phyloP scores from a whole-genome alignment of 35 echinoderm and acorn worm species.

The Anneissia japonica region DNA sequence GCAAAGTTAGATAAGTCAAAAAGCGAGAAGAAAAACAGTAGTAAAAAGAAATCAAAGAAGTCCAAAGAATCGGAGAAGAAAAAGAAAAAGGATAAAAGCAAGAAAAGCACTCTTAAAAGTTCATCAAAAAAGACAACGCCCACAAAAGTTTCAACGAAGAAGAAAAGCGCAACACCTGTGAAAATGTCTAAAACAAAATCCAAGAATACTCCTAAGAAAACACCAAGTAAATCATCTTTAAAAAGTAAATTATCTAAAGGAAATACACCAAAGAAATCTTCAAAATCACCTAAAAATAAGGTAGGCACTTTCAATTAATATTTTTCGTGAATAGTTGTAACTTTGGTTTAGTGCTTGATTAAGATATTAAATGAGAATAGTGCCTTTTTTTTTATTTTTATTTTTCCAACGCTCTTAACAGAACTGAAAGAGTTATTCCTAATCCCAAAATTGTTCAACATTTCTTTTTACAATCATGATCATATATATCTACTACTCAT shows the following conservation, averaged over 20 bases:
- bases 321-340: too few species aligned
- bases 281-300: neutral
- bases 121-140: slow-evolving; percentile 8
- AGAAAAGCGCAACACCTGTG: slow-evolving; percentile 14
- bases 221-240: slow-evolving; percentile 2
- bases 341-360: too few species aligned
- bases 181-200: slow-evolving; percentile 7
- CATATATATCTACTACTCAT: too few species aligned
- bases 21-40: slow-evolving; percentile 9
- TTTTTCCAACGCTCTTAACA: too few species aligned
- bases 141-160: slow-evolving; percentile 8
- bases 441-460: too few species aligned
- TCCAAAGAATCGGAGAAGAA: slow-evolving; percentile 11
- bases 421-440: too few species aligned
- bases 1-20: neutral
- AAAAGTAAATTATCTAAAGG: neutral
- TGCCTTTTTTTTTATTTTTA: too few species aligned
- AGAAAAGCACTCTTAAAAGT: slow-evolving; percentile 20
- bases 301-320: neutral
- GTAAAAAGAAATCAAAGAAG: neutral
- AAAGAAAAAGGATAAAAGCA: slow-evolving; percentile 17
- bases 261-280: slow-evolving; percentile 47
- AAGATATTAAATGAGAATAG: too few species aligned
- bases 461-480: too few species aligned
- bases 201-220: slow-evolving; percentile 36